Evolutionary conservation across 2,888 invertebrate species (phyloP).

Genomic region (Hecatera dysodea): DNA sequence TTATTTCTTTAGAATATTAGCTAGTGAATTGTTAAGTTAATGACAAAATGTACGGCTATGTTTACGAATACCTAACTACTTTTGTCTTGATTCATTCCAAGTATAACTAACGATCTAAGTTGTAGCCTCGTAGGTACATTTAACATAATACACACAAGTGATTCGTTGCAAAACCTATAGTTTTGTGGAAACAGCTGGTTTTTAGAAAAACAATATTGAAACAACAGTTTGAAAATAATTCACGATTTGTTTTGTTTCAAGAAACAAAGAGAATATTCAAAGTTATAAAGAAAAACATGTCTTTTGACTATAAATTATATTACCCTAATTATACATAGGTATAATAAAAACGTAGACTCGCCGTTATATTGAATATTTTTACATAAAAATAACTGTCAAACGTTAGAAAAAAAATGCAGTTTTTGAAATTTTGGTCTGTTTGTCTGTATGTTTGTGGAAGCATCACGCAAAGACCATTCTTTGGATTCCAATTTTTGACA

Average conservation of each 20-base stretch:
- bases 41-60: neutral
- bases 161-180: neutral
- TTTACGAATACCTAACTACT: neutral
- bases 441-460: too few relatives aligned
- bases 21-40: neutral
- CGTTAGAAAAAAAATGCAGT: too few relatives aligned
- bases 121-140: neutral
- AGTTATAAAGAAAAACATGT: neutral
- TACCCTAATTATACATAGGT: too few relatives aligned
- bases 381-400: too few relatives aligned
- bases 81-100: neutral
- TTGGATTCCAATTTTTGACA: too few relatives aligned
- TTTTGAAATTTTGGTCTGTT: too few relatives aligned
- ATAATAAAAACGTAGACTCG: too few relatives aligned
- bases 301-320: neutral
- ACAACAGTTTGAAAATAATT: neutral
- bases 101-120: neutral
- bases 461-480: too few relatives aligned
- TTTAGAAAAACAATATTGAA: neutral
- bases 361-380: too few relatives aligned
- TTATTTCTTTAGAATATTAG: neutral
- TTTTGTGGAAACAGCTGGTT: slow-evolving; percentile 27
- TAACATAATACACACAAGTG: neutral
- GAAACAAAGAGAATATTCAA: slow-evolving; percentile 2
- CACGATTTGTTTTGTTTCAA: slow-evolving; percentile 14